Conservation (phyloP, 2,888 invertebrate species). For the Euplagia quadripunctaria region DNA sequence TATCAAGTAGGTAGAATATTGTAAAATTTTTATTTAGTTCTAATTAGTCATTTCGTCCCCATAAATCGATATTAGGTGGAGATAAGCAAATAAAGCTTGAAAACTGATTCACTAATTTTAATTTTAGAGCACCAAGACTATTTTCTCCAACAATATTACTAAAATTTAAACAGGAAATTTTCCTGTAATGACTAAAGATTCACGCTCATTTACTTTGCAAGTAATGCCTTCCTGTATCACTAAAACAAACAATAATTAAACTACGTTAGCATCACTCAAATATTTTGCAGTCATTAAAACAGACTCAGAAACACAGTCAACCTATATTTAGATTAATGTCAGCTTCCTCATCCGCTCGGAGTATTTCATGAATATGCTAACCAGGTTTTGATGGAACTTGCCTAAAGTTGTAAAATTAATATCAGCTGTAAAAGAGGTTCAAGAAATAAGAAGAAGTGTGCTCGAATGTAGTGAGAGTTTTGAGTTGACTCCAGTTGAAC, state of each 20-base stretch:
- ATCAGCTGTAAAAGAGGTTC: constrained; percentile 5
- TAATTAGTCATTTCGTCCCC: too few species aligned
- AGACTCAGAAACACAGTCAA: constrained; percentile 7
- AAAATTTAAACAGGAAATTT: background rate
- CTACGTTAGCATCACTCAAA: background rate
- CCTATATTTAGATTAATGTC: constrained; percentile 14
- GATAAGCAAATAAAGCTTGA: too few species aligned
- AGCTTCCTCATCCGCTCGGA: constrained; percentile 12
- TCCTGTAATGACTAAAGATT: background rate
- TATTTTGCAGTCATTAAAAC: constrained; percentile 1
- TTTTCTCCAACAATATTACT: background rate
- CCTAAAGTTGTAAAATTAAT: constrained; percentile 23
- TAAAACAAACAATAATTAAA: background rate
- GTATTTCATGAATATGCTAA: constrained; percentile 47
- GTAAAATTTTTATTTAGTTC: too few species aligned
- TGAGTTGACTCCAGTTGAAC: background rate
- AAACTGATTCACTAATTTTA: too few species aligned
- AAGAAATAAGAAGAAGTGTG: background rate
- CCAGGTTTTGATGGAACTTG: constrained; percentile 30
- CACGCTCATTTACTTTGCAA: background rate
- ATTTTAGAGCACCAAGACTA: background rate
- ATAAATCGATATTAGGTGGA: too few species aligned
- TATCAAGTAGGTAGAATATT: too few species aligned
- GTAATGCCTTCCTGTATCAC: background rate
- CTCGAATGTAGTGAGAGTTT: background rate